Percentiles rank a stretch among this genome's conserved stretches.
These are phyloP conservation scores for Magallana angulata DNA, from an alignment of 1,140 invertebrate species.

Conservation along the genomic window DNA sequence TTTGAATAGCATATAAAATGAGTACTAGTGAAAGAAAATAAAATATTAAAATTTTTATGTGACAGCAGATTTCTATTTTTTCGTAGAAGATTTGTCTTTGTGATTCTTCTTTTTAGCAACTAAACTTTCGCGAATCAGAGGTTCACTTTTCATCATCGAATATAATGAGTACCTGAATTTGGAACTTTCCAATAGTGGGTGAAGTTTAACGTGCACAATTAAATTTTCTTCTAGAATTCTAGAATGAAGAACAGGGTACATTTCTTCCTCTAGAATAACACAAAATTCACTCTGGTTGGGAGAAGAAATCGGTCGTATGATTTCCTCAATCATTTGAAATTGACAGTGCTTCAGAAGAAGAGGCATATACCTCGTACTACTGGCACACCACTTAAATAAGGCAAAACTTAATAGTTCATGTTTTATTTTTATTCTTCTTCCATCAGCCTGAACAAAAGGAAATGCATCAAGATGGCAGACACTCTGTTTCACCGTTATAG, in stretches of 20 bases:
- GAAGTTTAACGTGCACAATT: not conserved
- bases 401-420: not conserved
- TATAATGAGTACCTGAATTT: not conserved
- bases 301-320: not conserved
- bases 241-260: not conserved
- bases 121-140: too few relatives aligned
- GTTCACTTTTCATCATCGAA: too few relatives aligned
- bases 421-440: conserved; percentile 2
- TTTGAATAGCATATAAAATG: too few relatives aligned
- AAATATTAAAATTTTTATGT: too few relatives aligned
- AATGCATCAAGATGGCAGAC: not conserved
- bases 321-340: not conserved
- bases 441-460: not conserved
- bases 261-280: not conserved
- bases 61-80: too few relatives aligned
- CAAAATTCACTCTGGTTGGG: not conserved
- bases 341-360: not conserved
- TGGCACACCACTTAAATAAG: not conserved
- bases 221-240: not conserved
- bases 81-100: too few relatives aligned
- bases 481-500: not conserved
- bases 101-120: too few relatives aligned
- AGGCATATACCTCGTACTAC: not conserved
- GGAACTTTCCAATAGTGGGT: not conserved
- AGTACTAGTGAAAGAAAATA: too few relatives aligned